phyloP scores from a whole-genome alignment of 2,113 vertebrate species.

The Psammodynastes pulverulentus region DNA sequence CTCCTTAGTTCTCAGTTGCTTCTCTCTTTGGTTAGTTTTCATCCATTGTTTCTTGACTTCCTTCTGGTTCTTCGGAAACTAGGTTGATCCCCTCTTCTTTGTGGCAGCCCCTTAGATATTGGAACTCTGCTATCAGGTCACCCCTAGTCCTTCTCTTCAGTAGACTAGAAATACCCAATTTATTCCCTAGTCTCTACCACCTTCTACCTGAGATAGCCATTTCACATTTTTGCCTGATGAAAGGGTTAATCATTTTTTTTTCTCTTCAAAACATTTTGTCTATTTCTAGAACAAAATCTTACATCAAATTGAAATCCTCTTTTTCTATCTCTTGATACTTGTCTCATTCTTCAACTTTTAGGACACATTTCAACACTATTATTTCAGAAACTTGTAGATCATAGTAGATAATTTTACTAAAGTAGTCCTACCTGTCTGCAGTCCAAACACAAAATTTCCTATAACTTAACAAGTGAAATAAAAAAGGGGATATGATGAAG shows the following conservation, averaged over 20 bases:
- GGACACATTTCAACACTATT: background rate
- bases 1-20: background rate
- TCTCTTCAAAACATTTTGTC: background rate
- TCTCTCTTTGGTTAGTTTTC: background rate
- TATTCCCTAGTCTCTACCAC: background rate
- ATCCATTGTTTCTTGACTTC: background rate
- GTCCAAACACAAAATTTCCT: background rate
- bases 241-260: background rate
- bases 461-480: background rate
- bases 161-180: background rate
- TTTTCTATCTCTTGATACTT: background rate
- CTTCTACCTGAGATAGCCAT: background rate
- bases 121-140: background rate
- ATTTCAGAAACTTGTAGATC: fast-evolving
- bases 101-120: background rate
- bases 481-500: background rate
- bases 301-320: background rate
- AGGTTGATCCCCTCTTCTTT: background rate
- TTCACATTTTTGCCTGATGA: background rate
- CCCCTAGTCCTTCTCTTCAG: background rate
- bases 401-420: background rate
- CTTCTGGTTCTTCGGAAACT: background rate
- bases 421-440: background rate
- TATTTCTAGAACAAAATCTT: background rate
- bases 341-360: fast-evolving